Percentiles rank a stretch among this genome's conserved stretches.
Evolutionary conservation across 2,113 vertebrate species (phyloP).

Genomic region (Indri indri): DNA sequence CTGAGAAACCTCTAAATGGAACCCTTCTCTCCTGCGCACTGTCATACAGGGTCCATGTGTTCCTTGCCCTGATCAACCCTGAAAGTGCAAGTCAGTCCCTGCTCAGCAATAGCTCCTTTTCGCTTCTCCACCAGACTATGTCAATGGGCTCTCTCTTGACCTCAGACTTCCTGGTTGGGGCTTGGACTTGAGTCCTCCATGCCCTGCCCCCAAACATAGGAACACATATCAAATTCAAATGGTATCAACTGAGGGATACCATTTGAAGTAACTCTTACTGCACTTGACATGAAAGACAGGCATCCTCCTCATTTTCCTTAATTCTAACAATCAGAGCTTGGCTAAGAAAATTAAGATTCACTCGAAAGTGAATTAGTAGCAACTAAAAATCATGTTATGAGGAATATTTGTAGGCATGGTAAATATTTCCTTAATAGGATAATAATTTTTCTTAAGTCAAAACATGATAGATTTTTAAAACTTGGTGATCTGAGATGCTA

Average conservation of each 20-base stretch:
- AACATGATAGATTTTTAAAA: background rate
- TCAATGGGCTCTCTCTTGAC: background rate
- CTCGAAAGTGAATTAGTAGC: background rate
- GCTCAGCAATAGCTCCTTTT: background rate
- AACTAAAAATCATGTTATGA: background rate
- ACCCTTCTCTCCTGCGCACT: background rate
- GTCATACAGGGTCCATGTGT: rapidly evolving
- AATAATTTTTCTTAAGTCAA: background rate
- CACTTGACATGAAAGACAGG: background rate
- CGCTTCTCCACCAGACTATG: background rate
- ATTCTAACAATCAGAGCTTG: background rate
- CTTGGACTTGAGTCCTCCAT: background rate
- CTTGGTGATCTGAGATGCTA: background rate
- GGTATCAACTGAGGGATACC: no score
- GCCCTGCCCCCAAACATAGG: background rate
- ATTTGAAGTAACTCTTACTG: background rate
- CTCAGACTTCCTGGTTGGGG: background rate
- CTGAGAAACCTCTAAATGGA: background rate
- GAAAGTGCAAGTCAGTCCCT: background rate
- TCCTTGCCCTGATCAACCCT: background rate
- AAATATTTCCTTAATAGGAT: background rate
- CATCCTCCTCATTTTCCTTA: background rate
- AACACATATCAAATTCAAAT: background rate
- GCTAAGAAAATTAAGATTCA: background rate
- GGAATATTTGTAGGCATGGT: background rate